Evolutionary conservation across 2,113 vertebrate species (phyloP).

Genomic region (Lophotis ruficrista): DNA sequence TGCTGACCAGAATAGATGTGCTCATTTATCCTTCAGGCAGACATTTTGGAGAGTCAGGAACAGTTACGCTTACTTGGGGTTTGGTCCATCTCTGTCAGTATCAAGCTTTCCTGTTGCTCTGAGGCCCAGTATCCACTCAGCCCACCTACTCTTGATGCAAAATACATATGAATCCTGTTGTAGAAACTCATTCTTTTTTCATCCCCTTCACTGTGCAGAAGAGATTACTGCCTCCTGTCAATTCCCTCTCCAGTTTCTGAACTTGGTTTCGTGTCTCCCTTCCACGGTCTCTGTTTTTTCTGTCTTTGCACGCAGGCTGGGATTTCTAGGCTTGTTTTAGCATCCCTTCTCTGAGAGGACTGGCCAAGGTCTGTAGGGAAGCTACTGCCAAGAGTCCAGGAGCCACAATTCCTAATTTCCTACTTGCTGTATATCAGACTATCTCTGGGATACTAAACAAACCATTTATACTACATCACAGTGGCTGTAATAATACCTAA

Average conservation of each 20-base stretch:
- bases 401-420: background rate
- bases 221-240: background rate
- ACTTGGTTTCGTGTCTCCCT: background rate
- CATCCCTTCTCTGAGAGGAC: background rate
- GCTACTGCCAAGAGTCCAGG: background rate
- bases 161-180: background rate
- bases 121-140: slow-evolving; percentile 31
- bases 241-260: background rate
- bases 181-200: background rate
- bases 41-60: slow-evolving; percentile 57
- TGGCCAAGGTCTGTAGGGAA: background rate
- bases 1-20: slow-evolving; percentile 79
- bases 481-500: background rate
- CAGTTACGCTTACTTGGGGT: slow-evolving; percentile 39
- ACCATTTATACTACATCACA: background rate
- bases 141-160: slow-evolving; percentile 27
- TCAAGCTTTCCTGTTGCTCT: background rate
- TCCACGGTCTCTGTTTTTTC: background rate
- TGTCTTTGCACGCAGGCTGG: background rate
- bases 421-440: background rate
- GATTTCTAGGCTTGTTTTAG: background rate
- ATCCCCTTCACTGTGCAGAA: background rate
- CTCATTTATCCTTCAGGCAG: slow-evolving; percentile 71
- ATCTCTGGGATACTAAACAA: background rate
- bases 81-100: slow-evolving; percentile 44